Base-by-base conservation (phyloP, 2,888 invertebrate species). In the Clunio marinus region DNA sequence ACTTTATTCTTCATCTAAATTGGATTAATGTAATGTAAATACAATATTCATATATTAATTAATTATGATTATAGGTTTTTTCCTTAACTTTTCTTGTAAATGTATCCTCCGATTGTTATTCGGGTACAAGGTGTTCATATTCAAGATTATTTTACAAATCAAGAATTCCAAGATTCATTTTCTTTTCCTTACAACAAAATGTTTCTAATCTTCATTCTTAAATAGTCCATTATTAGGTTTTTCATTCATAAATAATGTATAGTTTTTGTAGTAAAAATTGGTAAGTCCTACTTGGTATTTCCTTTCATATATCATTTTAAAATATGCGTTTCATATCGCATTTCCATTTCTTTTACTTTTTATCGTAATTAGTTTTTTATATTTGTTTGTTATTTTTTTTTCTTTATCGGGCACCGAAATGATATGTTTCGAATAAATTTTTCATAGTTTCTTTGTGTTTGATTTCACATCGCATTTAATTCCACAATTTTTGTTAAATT, bases 371-470 rank as follows among this genome's bases (percentile, higher is more conserved):
- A 51, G 51, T 51, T 51, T 51, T 41, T 32, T 32, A 32, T 32
- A 15, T 41, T 51, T 51, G 17, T n/a, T 51, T 51, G 51, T 51
- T 51, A 22, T 41, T 27, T 66, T 35, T 66, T 22, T 25, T 27
- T 27, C 66, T 13, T 59, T 59, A 70, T 77, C 78, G 78, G 78
- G 78, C 78, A 78, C 78, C 75, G 78, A 75, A 74, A 77, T 78
- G 78, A 78, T 78, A 78, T 78, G 78, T 78, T 78, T 78, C 76
- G 75, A 77, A 76, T 71, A 65, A 59, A 35, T 68, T 70, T 70
- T 71, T 20, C 45, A 69, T 65, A 70, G 70, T 67, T 67, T 69
- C 58, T 69, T 71, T 62, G 3, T 22, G 20, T 57, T 27, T n/a
- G 57, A 27, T 57, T 57, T 57, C 25, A 7, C 32, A 7, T 57